A percentile compares a stretch with the other conserved stretches of the same genome.
Conservation (phyloP, 2,888 invertebrate genomes). For the Bombyx huttoni region DNA sequence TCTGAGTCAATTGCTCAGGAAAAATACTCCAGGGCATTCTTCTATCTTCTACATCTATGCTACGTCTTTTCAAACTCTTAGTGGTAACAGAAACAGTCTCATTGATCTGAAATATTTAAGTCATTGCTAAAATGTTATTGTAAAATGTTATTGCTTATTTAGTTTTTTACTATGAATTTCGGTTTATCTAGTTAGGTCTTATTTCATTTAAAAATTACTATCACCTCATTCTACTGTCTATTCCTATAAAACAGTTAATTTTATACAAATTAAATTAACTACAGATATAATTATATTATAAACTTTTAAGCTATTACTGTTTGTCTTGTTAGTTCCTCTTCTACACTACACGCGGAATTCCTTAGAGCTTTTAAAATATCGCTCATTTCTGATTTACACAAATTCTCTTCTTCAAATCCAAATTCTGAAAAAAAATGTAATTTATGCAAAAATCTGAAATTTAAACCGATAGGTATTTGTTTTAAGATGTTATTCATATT, state of each 20-base stretch:
- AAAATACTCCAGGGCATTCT: conserved; percentile 63
- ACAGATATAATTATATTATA: too few species aligned
- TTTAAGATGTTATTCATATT: background rate
- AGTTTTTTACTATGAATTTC: too few species aligned
- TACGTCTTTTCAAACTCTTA: conserved; percentile 46
- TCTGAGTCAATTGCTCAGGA: conserved; percentile 38
- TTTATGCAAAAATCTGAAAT: too few species aligned
- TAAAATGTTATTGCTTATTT: too few species aligned
- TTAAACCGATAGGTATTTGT: too few species aligned
- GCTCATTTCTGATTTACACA: conserved; percentile 60
- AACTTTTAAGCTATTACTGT: background rate
- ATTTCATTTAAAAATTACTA: too few species aligned
- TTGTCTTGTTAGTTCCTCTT: conserved; percentile 39
- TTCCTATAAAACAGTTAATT: too few species aligned
- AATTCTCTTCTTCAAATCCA: conserved; percentile 57
- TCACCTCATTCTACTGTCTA: too few species aligned
- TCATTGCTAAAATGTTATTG: background rate
- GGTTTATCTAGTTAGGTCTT: too few species aligned
- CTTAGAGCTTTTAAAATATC: conserved; percentile 55
- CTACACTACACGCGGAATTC: conserved; percentile 49
- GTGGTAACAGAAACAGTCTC: background rate
- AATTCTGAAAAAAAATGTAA: conserved; percentile 32
- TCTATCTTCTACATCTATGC: conserved; percentile 51
- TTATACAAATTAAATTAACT: too few species aligned
- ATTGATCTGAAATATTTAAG: background rate